These are phyloP conservation scores for Erynnis tages DNA, from an alignment of 2,888 invertebrate species.

Conservation along the genomic window DNA sequence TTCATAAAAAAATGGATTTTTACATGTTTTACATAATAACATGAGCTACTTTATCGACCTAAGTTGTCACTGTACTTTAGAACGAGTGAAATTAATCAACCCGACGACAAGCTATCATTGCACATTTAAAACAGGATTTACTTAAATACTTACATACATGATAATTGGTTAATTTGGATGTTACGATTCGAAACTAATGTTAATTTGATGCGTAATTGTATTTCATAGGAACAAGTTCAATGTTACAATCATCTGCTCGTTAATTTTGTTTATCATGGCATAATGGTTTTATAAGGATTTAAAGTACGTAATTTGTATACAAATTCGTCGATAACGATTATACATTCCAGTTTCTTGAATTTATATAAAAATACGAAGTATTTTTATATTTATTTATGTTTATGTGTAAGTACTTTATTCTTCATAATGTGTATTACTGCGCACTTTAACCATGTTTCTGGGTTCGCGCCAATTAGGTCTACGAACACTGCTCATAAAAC, in stretches of 20 bases:
- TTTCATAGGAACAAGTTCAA: background rate
- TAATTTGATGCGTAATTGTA: background rate
- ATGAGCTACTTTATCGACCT: too few relatives aligned
- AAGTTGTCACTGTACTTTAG: too few relatives aligned
- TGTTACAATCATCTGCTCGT: background rate
- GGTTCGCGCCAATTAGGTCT: conserved; percentile 23
- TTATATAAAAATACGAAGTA: too few relatives aligned
- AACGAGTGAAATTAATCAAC: background rate
- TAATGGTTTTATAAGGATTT: too few relatives aligned
- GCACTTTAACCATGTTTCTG: conserved; percentile 13
- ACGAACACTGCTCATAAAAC: conserved; percentile 19
- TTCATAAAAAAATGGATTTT: background rate
- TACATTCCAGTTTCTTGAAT: too few relatives aligned
- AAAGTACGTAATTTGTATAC: too few relatives aligned
- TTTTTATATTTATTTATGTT: too few relatives aligned
- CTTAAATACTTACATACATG: too few relatives aligned
- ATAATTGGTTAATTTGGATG: background rate
- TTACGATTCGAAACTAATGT: background rate
- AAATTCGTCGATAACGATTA: too few relatives aligned
- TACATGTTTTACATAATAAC: too few relatives aligned
- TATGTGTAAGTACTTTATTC: too few relatives aligned
- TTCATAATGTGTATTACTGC: background rate
- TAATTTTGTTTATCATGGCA: background rate
- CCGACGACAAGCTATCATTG: background rate
- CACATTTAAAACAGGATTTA: too few relatives aligned